Conservation (phyloP, 2,113 vertebrate genomes). For the Craseonycteris thonglongyai region DNA sequence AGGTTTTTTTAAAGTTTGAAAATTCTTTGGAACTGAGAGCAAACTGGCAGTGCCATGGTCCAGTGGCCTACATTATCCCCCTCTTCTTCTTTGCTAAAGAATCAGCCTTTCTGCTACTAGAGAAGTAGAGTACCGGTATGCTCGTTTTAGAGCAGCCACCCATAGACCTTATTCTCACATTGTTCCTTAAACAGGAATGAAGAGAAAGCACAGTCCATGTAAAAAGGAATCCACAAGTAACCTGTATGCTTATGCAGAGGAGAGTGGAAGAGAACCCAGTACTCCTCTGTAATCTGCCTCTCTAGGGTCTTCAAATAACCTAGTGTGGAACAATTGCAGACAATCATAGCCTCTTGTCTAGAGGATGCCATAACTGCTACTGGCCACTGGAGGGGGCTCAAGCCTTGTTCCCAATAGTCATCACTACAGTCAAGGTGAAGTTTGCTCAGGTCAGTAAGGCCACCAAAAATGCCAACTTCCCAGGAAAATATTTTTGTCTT, state of each 20-base stretch:
- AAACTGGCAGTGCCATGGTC: neutral
- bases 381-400: slow-evolving; percentile 50
- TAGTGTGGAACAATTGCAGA: too few relatives aligned
- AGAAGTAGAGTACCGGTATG: neutral
- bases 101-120: neutral
- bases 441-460: neutral
- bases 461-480: neutral
- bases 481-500: neutral
- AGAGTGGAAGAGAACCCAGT: neutral
- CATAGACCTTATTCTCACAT: neutral
- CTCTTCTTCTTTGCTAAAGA: neutral
- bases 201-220: neutral
- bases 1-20: neutral
- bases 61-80: neutral
- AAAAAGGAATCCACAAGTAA: neutral
- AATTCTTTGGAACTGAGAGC: neutral
- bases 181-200: slow-evolving; percentile 4
- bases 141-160: neutral
- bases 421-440: neutral
- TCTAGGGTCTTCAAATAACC: neutral
- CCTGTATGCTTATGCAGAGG: neutral
- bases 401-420: neutral
- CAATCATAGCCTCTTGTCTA: neutral
- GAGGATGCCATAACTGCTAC: neutral
- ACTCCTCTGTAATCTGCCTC: neutral